Evolutionary conservation across 2,797 vertebrate species (phyloP).

Genomic region (Silurus aristotelis): DNA sequence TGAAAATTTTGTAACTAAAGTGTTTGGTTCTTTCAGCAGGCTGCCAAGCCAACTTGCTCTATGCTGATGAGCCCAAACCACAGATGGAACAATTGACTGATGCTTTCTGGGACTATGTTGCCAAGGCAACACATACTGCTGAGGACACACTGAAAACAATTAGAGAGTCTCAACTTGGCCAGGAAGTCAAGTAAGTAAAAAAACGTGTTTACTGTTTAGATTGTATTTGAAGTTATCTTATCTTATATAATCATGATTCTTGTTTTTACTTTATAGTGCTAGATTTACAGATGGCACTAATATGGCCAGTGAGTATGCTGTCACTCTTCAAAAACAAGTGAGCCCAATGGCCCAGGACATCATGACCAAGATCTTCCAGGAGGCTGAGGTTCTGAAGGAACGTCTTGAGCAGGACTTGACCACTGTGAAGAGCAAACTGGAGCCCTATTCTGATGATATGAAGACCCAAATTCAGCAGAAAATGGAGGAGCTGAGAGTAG

Average conservation of each 20-base stretch:
- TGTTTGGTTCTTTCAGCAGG: slow-evolving; percentile 58
- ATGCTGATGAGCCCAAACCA: slow-evolving; percentile 69
- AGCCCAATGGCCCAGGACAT: slow-evolving; percentile 68
- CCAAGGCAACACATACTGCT: slow-evolving; percentile 73
- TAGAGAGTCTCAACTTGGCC: slow-evolving; percentile 69
- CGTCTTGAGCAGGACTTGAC: slow-evolving; percentile 51
- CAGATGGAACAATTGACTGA: slow-evolving; percentile 74
- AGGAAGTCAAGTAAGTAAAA: slow-evolving; percentile 77
- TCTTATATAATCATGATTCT: background rate
- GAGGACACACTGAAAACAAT: slow-evolving; percentile 75
- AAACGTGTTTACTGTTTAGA: background rate
- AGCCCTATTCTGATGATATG: slow-evolving; percentile 57
- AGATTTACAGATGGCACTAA: slow-evolving; percentile 71
- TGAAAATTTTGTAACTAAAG: background rate
- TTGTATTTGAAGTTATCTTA: background rate
- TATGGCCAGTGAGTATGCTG: slow-evolving; percentile 67
- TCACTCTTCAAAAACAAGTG: slow-evolving; percentile 68
- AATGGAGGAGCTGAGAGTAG: slow-evolving; percentile 51
- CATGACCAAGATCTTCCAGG: slow-evolving; percentile 68
- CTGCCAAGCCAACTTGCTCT: slow-evolving; percentile 74
- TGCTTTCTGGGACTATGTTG: slow-evolving; percentile 79
- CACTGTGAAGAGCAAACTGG: slow-evolving; percentile 44
- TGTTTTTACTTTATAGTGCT: slow-evolving; percentile 31
- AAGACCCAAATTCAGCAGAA: slow-evolving; percentile 46
- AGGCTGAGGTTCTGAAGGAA: slow-evolving; percentile 59